Conservation (phyloP, 1,140 invertebrate species). For the Mercenaria mercenaria region DNA sequence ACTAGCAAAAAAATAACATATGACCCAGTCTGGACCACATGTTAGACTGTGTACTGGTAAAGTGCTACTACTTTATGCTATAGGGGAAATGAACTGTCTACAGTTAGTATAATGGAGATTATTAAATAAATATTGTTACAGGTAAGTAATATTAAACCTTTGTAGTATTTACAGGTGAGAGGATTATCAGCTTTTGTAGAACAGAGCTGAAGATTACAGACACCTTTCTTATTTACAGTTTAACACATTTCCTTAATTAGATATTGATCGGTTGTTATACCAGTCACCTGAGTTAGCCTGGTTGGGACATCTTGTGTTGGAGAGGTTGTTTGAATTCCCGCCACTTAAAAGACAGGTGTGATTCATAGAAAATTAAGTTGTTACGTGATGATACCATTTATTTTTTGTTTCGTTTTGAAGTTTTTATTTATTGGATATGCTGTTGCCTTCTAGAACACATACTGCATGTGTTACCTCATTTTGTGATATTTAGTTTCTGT, state of each 20-base stretch:
- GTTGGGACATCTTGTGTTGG: background rate
- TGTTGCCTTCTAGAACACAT: no score
- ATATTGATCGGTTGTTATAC: background rate
- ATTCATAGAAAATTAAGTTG: background rate
- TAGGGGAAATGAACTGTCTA: conserved; percentile 16
- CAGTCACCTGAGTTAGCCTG: background rate
- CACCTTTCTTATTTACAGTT: conserved; percentile 11
- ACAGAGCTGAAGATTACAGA: background rate
- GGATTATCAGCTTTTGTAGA: background rate
- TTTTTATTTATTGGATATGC: no score
- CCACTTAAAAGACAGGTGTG: background rate
- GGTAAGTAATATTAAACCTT: background rate
- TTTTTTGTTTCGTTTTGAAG: no score
- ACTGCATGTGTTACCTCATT: no score
- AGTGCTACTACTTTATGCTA: conserved; percentile 6
- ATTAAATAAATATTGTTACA: conserved; percentile 30
- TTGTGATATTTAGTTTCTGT: no score
- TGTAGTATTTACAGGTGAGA: background rate
- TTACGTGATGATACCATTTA: no score
- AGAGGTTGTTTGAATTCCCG: background rate
- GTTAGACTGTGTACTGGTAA: conserved; percentile 23
- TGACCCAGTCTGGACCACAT: conserved; percentile 35
- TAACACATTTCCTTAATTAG: conserved; percentile 27
- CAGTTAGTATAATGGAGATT: background rate
- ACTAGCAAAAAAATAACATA: conserved; percentile 31